Percentiles rank a stretch among this genome's conserved stretches.
phyloP scores from a whole-genome alignment of 2,888 invertebrate genomes.

The Dilophus febrilis region DNA sequence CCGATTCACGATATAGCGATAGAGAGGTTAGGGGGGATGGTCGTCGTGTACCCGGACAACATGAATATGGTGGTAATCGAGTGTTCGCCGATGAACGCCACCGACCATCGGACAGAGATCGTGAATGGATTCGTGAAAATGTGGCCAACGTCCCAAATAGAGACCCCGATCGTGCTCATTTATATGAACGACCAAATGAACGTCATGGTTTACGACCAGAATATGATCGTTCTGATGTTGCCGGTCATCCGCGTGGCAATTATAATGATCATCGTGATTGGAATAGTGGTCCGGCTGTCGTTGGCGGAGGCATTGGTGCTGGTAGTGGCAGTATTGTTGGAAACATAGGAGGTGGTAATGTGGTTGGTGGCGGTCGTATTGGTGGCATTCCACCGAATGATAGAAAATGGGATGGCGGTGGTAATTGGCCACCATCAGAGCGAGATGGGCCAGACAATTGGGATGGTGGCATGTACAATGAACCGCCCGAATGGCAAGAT shows the following conservation, averaged over 20 bases:
- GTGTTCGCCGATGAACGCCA: slow-evolving; percentile 18
- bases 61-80: slow-evolving; percentile 9
- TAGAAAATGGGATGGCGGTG: slow-evolving; percentile 7
- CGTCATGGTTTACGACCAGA: not conserved
- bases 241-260: not conserved
- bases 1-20: slow-evolving; percentile 20
- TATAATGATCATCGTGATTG: slow-evolving; percentile 15
- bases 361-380: slow-evolving; percentile 13
- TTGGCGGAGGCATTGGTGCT: slow-evolving; percentile 14
- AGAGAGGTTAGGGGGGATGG: not conserved
- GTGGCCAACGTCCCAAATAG: slow-evolving; percentile 3
- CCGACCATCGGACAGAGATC: slow-evolving; percentile 8
- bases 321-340: slow-evolving; percentile 10
- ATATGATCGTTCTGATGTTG: not conserved
- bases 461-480: slow-evolving; percentile 4
- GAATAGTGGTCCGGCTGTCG: slow-evolving; percentile 12
- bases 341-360: slow-evolving; percentile 9
- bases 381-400: slow-evolving; percentile 8
- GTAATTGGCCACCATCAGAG: slow-evolving; percentile 2
- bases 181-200: slow-evolving; percentile 1
- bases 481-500: not conserved
- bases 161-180: not conserved
- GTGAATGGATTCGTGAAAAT: slow-evolving; percentile 16
- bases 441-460: slow-evolving; percentile 8
- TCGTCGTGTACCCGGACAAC: not conserved